Evolutionary conservation across 2,797 vertebrate species (phyloP).

Genomic region (Oreochromis grahami): DNA sequence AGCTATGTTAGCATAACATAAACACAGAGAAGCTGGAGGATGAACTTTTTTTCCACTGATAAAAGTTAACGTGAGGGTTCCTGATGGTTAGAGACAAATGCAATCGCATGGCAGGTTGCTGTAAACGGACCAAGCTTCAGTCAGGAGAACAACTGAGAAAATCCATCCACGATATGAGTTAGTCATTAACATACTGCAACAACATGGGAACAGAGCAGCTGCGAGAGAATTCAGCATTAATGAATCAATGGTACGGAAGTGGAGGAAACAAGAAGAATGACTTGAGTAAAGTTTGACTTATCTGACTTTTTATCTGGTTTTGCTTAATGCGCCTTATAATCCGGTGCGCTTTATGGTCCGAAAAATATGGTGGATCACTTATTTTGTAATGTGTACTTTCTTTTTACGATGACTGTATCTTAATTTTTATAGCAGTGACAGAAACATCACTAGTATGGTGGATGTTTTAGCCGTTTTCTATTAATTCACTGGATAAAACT

Average conservation of each 20-base stretch:
- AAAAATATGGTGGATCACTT: neutral
- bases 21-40: fast-evolving
- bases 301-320: neutral
- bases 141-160: neutral
- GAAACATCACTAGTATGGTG: fast-evolving
- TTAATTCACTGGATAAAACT: neutral
- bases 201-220: neutral
- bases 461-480: neutral
- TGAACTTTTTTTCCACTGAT: fast-evolving
- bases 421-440: neutral
- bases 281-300: neutral
- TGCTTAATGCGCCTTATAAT: neutral
- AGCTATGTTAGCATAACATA: neutral
- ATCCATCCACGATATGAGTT: neutral
- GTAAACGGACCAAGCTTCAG: neutral
- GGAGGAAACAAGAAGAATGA: neutral
- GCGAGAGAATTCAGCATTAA: neutral
- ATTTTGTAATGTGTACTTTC: neutral
- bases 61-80: neutral
- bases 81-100: fast-evolving
- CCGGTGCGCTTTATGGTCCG: neutral
- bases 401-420: neutral
- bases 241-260: neutral
- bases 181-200: neutral
- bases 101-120: neutral